Percentiles rank a stretch among this genome's conserved stretches.
Evolutionary conservation across 2,797 vertebrate species (phyloP).

Genomic region (Hoplostethus atlanticus): DNA sequence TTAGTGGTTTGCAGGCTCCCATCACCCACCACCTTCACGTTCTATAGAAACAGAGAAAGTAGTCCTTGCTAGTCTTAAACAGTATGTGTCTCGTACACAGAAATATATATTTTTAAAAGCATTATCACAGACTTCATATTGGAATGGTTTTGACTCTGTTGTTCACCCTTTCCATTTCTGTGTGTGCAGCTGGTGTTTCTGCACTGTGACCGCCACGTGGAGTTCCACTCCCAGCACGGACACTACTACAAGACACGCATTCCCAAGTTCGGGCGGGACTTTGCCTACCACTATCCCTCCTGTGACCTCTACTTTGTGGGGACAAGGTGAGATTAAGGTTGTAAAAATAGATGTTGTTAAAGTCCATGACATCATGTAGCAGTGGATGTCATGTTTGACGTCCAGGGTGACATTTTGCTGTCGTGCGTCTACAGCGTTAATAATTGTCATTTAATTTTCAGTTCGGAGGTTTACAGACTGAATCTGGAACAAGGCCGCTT

Average conservation of each 20-base stretch:
- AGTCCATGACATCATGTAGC: neutral
- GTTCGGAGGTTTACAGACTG: conserved; percentile 93
- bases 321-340: conserved; percentile 85
- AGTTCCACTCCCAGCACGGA: conserved; percentile 97
- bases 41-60: no score
- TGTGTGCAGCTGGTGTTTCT: conserved; percentile 92
- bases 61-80: no score
- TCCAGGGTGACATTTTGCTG: no score
- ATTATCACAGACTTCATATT: no score
- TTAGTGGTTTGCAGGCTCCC: no score
- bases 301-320: conserved; percentile 98
- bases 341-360: no score
- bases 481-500: conserved; percentile 97
- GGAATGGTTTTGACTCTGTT: neutral
- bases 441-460: conserved; percentile 60
- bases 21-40: no score
- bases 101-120: no score
- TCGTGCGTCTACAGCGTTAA: no score
- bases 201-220: conserved; percentile 91
- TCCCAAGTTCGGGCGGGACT: conserved; percentile 96
- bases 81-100: no score
- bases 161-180: conserved; percentile 27
- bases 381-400: neutral
- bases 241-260: conserved; percentile 96
- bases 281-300: conserved; percentile 95